Evolutionary conservation across 1,140 invertebrate species (phyloP).

Genomic region (Lepeophtheirus salmonis): DNA sequence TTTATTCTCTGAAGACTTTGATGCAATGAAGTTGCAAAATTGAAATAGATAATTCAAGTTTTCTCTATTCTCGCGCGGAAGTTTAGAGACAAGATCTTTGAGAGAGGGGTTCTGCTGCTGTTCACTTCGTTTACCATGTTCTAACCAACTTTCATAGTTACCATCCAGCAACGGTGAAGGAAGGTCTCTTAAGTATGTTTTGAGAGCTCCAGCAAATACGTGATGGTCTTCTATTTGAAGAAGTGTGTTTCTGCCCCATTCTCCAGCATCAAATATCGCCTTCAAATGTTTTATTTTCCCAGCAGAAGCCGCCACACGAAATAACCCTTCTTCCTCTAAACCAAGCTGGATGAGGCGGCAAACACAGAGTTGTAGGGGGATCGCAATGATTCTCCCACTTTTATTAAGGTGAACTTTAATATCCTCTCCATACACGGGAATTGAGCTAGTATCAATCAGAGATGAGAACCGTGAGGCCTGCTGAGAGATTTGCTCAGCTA

Average conservation of each 20-base stretch:
- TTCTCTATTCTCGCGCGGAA: neutral
- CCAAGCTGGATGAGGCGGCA: neutral
- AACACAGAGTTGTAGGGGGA: neutral
- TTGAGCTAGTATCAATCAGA: neutral
- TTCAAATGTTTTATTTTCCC: neutral
- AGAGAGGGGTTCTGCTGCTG: neutral
- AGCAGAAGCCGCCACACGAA: neutral
- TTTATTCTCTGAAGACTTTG: neutral
- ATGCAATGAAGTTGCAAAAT: neutral
- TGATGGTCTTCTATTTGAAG: conserved; percentile 3
- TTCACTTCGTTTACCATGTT: neutral
- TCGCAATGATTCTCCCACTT: neutral
- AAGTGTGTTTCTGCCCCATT: neutral
- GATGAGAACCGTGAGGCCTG: neutral
- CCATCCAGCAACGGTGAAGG: neutral
- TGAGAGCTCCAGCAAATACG: conserved; percentile 5
- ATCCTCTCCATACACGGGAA: neutral
- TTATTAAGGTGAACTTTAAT: neutral
- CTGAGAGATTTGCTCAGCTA: neutral
- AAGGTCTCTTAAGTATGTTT: conserved; percentile 8
- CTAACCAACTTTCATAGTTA: conserved; percentile 4
- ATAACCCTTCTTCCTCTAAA: conserved; percentile 1
- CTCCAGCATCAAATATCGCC: neutral
- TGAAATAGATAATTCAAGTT: neutral
- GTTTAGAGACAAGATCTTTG: neutral